Evolutionary conservation across 2,113 vertebrate species (phyloP), one percentile per base, ranked within the genome.

Genomic region (Tachysurus vachellii): DNA sequence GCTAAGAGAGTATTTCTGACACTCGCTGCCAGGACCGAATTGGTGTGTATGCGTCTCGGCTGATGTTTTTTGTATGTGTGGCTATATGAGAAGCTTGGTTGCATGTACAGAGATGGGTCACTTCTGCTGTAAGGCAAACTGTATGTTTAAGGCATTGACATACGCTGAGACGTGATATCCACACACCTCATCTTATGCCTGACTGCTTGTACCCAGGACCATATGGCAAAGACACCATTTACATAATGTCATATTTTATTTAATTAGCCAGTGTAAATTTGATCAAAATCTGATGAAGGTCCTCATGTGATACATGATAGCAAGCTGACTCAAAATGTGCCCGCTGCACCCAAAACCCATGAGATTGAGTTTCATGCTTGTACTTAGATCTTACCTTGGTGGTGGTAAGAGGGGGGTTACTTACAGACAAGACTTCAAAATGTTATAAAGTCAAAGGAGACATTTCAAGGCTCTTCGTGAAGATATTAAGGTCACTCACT

Each of bases 171-270:
- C 62, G 57, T 75, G 84, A 44, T 62, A 87, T 73, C 23, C 80
- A 68, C 70, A 75, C 16, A 44, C 53, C 79, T 83, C 92, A 92
- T 90, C 89, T 88, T 93, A 91, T 90, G 89, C 89, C 90, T 86
- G 81, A 85, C 88, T 90, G 88, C 89, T 89, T 89, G 62, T 50
- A 88, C 93, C 93, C 84, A 66, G 88, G 93, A 91, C 92, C 93
- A 95, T 94, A 94, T 93, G 92, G 93, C 91, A 92, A 90, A 92
- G 90, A 93, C 91, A 92, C 88, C 91, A 95, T 95, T 95, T 95
- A 94, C 94, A 95, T 95, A 94, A 94, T 94, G 92, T 93, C 93
- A 92, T 95, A 93, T 94, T 95, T 95, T 93, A 93, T 94, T 94
- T 94, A 94, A 95, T 95, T 95, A 94, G 91, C 85, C 92, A 91